Evolutionary conservation across 2,888 invertebrate genomes (phyloP).

Genomic region (Agriopis marginaria): DNA sequence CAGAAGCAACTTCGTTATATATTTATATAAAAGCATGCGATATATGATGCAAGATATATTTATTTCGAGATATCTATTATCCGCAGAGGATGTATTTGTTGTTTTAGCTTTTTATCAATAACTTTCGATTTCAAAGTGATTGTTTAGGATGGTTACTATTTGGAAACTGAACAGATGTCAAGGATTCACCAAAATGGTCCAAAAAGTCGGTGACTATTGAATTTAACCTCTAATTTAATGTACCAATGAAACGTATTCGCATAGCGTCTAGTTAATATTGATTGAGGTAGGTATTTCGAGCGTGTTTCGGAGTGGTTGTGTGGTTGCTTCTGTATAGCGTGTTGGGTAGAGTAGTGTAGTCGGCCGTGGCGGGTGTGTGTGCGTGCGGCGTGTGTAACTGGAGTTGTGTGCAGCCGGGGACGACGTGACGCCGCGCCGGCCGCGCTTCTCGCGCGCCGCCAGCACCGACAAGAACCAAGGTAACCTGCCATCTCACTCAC

Average conservation of each 20-base stretch:
- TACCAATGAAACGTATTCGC: background rate
- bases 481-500: conserved; percentile 52
- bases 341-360: conserved; percentile 27
- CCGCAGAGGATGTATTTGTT: background rate
- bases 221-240: background rate
- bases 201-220: background rate
- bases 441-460: conserved; percentile 83
- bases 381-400: conserved; percentile 49
- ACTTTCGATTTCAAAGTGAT: background rate
- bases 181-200: background rate
- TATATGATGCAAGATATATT: conserved; percentile 1
- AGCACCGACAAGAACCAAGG: conserved; percentile 83
- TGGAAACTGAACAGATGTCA: background rate
- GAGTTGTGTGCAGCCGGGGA: conserved; percentile 70
- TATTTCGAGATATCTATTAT: conserved; percentile 1
- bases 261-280: background rate
- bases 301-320: conserved; percentile 5
- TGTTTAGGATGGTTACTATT: background rate
- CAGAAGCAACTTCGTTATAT: conserved; percentile 51
- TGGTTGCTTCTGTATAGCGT: conserved; percentile 54
- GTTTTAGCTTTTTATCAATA: conserved; percentile 9
- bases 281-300: background rate
- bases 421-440: conserved; percentile 77
- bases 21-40: conserved; percentile 19
- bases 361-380: conserved; percentile 44